Base-by-base conservation (phyloP, 1,140 invertebrate species). In the Ips typographus region DNA sequence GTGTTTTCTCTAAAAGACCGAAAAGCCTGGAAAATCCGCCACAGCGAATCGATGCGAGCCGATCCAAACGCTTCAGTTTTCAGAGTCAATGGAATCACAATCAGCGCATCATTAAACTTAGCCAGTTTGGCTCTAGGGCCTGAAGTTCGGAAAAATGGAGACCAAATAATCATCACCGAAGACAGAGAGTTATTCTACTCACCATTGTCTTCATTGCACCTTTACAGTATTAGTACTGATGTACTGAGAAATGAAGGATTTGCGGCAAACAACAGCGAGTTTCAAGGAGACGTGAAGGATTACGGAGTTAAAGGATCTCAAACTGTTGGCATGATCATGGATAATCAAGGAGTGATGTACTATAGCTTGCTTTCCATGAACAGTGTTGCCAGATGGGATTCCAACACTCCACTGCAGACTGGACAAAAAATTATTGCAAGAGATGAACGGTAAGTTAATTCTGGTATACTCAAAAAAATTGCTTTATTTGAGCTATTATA, bases 281-380 rank as follows among this genome's bases (percentile, higher is more conserved):
- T 66, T 52, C 83, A 73, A 8, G 70, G 69, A 40, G 38, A 61
- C 1, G 83, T 90, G 0, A 80, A 77, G 1, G 84, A 88, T 68
- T 71, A 88, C n/a, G 89, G 89, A 0, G 74, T 78, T 0, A 90
- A 89, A 73, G 74, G 80, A 0, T 89, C 89, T 1, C 88, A 90
- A 76, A 86, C 85, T 0, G 88, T 88, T 59, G 89, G 88, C 1
- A 89, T 91, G 87, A 84, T 85, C 52, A 90, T 90, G 88, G 88
- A 90, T 64, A 83, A 88, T 2, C 81, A 80, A 6, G 89, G 89
- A 3, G 74, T 86, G 4, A 79, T 91, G 1, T 91, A 89, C 77
- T 90, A 84, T 73, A 89, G 88, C 5, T 79, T 90, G 2, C 74
- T 91, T 22, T 85, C 84, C 5, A 86, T 87, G 70, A 86, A 88